Base-by-base conservation (phyloP, 2,113 vertebrate genomes). In the Zosterops lateralis region DNA sequence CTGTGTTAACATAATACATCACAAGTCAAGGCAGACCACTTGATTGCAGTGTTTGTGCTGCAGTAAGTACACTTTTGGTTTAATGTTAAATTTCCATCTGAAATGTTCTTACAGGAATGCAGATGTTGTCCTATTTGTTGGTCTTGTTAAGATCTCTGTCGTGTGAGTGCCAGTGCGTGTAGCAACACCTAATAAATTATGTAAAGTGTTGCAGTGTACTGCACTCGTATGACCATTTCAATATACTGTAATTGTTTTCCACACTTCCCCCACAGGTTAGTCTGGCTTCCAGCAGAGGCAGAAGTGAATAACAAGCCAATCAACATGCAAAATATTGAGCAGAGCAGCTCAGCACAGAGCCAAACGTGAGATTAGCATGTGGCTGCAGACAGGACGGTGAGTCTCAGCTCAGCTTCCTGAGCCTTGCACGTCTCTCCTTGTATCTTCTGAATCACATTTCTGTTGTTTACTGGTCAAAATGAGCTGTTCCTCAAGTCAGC, bases 241-340 rank as follows among this genome's bases (percentile, higher is more conserved):
- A 51, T 86, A 75, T 38, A 74, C 61, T 14, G 70, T 91, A 93
- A 95, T 96, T 96, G 96, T 96, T 97, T 96, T 93, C 91, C 78
- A 19, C 78, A 47, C 90, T 96, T 92, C 93, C 91, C 96, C 78
- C 81, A 93, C 95, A 92, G 95, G 94, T 96, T 94, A 90, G 86
- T 72, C 94, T 93, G 96, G 81, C 95, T 96, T 96, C 95, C 96
- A 97, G 14, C 94, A 86, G 95, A 93, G 94, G 75, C 84, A 95
- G 83, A 94, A 97, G 96, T 91, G 96, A 96, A 85, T 96, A 95
- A 96, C 93, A 96, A 96, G 84, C 91, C 93, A 93, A 95, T 96
- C 96, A 95, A 81, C 90, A 94, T 95, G 89, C 93, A 88, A 92
- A 95, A 92, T 95, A 83, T 66, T 92, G 96, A 92, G 36, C 85